Evolutionary conservation across 2,888 invertebrate species (phyloP).

Genomic region (Chloromyia formosa): DNA sequence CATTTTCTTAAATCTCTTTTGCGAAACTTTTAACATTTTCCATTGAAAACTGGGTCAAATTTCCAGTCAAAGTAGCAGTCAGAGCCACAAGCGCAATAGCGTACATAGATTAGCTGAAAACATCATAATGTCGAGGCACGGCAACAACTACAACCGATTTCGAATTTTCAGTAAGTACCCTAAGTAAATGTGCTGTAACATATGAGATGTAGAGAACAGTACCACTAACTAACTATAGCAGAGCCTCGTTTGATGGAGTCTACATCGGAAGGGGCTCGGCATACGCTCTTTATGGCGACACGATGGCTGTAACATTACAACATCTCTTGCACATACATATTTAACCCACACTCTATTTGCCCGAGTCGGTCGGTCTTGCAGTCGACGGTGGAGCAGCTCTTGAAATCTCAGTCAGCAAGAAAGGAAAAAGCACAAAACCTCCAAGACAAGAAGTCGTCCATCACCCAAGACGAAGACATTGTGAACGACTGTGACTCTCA

Average conservation of each 20-base stretch:
- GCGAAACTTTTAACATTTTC: conserved; percentile 28
- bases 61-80: conserved; percentile 8
- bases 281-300: neutral
- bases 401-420: conserved; percentile 29
- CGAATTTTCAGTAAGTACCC: conserved; percentile 33
- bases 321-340: conserved; percentile 1
- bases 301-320: conserved; percentile 11
- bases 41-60: conserved; percentile 32
- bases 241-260: neutral
- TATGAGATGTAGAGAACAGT: neutral
- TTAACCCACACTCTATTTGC: conserved; percentile 7
- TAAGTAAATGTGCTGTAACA: conserved; percentile 14
- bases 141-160: neutral
- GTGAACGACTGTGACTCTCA: too few relatives aligned
- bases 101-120: too few relatives aligned
- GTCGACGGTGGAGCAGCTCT: neutral
- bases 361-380: neutral
- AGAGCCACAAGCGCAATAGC: neutral
- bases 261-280: neutral
- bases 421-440: conserved; percentile 24
- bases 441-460: neutral
- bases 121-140: too few relatives aligned
- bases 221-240: too few relatives aligned
- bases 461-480: neutral
- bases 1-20: conserved; percentile 1